Evolutionary conservation across 2,113 vertebrate species (phyloP).

Genomic region (Apus apus): DNA sequence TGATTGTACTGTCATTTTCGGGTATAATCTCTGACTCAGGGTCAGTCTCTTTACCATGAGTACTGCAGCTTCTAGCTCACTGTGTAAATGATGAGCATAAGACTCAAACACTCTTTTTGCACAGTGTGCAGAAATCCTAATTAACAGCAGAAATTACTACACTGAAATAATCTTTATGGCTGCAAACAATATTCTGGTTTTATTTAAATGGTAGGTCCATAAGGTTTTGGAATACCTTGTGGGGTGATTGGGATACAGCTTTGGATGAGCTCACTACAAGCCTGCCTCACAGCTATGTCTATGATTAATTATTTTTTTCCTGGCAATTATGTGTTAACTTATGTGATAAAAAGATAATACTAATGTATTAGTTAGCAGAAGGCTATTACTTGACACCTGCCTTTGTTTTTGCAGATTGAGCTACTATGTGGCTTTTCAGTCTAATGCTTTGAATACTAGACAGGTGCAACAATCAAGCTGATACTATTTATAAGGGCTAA

Average conservation of each 20-base stretch:
- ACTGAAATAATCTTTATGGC: background rate
- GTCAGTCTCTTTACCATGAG: background rate
- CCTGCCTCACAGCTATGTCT: background rate
- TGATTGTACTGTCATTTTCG: conserved; percentile 49
- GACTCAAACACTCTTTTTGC: background rate
- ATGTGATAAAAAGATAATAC: background rate
- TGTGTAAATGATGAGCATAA: background rate
- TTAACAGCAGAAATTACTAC: background rate
- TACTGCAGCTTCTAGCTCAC: background rate
- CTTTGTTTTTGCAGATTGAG: background rate
- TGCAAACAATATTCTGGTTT: background rate
- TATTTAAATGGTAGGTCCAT: background rate
- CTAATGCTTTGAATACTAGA: background rate
- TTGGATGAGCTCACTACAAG: background rate
- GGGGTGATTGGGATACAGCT: background rate
- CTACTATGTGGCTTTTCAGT: background rate
- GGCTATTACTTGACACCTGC: background rate
- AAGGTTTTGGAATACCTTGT: background rate
- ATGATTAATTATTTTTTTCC: background rate
- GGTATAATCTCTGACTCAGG: conserved; percentile 17
- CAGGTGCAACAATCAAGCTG: background rate
- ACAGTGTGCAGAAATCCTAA: background rate
- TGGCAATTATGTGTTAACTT: background rate
- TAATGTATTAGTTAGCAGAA: background rate
- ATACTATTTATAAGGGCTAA: background rate